Evolutionary conservation across 2,888 invertebrate species (phyloP).

Genomic region (Andrena camellia): DNA sequence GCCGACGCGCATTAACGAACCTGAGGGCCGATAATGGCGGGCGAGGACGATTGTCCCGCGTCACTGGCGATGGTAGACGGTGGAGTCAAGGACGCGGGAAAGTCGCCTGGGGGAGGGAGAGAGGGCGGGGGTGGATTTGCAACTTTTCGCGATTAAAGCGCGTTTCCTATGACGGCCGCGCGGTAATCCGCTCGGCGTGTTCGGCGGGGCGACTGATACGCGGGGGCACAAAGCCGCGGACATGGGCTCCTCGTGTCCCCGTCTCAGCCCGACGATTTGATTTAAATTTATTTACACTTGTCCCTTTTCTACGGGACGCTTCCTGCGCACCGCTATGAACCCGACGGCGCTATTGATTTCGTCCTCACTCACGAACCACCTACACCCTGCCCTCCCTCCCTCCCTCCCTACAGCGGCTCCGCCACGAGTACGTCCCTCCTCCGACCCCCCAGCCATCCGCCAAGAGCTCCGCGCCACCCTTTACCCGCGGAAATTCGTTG

Average conservation of each 20-base stretch:
- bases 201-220: not conserved
- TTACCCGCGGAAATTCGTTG: slow-evolving; percentile 72
- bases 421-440: slow-evolving; percentile 50
- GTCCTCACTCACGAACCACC: slow-evolving; percentile 74
- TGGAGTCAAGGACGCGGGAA: slow-evolving; percentile 1
- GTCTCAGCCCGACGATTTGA: slow-evolving; percentile 66
- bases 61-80: slow-evolving; percentile 31
- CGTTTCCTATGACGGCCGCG: not conserved
- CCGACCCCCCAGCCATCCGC: slow-evolving; percentile 43
- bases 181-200: slow-evolving; percentile 1
- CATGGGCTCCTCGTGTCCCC: slow-evolving; percentile 52
- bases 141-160: slow-evolving; percentile 4
- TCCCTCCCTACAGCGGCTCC: slow-evolving; percentile 38
- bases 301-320: slow-evolving; percentile 74
- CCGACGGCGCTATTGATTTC: slow-evolving; percentile 77
- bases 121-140: not conserved
- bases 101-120: not conserved
- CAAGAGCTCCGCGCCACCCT: slow-evolving; percentile 60
- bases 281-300: slow-evolving; percentile 82
- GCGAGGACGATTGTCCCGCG: slow-evolving; percentile 57
- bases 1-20: slow-evolving; percentile 70
- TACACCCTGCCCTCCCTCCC: slow-evolving; percentile 53
- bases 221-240: slow-evolving; percentile 10
- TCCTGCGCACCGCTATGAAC: slow-evolving; percentile 72
- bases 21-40: slow-evolving; percentile 35